phyloP scores from a whole-genome alignment of 2,797 vertebrate genomes.

The Discoglossus pictus region DNA sequence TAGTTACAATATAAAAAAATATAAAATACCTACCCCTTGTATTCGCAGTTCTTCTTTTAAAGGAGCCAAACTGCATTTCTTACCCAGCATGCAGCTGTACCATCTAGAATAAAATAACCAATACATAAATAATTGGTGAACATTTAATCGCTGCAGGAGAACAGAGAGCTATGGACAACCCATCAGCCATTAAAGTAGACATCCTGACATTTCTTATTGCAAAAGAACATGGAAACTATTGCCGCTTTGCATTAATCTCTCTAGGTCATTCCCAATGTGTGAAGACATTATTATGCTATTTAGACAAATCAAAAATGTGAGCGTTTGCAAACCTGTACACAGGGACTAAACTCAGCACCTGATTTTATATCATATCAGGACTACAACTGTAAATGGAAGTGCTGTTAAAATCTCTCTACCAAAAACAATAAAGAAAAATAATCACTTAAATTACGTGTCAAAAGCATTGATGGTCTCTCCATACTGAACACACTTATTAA shows the following conservation, averaged over 20 bases:
- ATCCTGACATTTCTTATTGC: conserved; percentile 33
- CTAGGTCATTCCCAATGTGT: conserved; percentile 3
- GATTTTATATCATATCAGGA: too few species aligned
- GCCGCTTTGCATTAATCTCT: conserved; percentile 28
- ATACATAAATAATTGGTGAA: conserved; percentile 32
- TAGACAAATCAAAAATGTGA: background rate
- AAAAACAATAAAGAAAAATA: too few species aligned
- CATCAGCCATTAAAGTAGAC: conserved; percentile 23
- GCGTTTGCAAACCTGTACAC: too few species aligned
- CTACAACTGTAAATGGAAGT: too few species aligned
- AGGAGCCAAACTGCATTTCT: conserved; percentile 95
- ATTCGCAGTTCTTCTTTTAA: conserved; percentile 94
- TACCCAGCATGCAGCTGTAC: conserved; percentile 99
- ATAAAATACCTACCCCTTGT: conserved; percentile 83
- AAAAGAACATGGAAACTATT: conserved; percentile 16
- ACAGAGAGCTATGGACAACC: conserved; percentile 14
- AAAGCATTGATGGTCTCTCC: too few species aligned
- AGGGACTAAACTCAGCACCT: too few species aligned
- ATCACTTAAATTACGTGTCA: too few species aligned
- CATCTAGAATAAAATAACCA: conserved; percentile 75
- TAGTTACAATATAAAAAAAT: too few species aligned
- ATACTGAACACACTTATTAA: too few species aligned
- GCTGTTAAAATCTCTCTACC: too few species aligned
- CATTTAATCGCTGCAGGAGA: conserved; percentile 10
- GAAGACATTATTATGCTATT: background rate